Percentiles rank a stretch among this genome's conserved stretches.
phyloP scores from a whole-genome alignment of 2,888 invertebrate genomes.

The Linyphia triangularis region DNA sequence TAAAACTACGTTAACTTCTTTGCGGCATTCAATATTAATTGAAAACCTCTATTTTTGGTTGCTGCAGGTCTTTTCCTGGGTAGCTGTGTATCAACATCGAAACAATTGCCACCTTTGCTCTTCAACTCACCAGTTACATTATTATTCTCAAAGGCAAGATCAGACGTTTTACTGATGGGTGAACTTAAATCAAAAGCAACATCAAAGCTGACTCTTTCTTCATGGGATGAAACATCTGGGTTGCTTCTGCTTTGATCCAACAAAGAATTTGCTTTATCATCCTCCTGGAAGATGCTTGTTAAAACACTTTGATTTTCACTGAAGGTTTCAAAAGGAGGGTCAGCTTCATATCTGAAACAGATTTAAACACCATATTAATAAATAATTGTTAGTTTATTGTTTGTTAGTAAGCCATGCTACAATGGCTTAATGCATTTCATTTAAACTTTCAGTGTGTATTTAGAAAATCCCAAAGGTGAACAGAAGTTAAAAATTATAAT shows the following conservation, averaged over 20 bases:
- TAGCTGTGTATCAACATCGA: neutral
- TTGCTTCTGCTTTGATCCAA: neutral
- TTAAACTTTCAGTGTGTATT: no score
- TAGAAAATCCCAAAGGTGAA: no score
- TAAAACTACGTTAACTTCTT: neutral
- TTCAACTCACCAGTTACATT: neutral
- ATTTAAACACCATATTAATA: neutral
- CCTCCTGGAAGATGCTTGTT: neutral
- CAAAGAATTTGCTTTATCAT: no score
- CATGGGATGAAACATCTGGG: neutral
- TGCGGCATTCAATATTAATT: constrained; percentile 41
- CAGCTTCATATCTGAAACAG: neutral
- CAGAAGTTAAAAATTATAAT: no score
- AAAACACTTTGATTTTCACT: neutral
- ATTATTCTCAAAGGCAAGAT: neutral
- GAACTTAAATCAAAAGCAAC: neutral
- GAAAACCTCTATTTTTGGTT: constrained; percentile 38
- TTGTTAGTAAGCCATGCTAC: no score
- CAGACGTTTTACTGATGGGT: neutral
- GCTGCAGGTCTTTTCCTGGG: neutral
- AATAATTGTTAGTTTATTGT: neutral
- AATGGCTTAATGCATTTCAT: no score
- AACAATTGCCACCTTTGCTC: neutral
- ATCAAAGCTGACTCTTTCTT: neutral
- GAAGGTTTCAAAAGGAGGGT: neutral